Conservation (phyloP, 2,797 vertebrate genomes). For the Notolepis coatsorum region DNA sequence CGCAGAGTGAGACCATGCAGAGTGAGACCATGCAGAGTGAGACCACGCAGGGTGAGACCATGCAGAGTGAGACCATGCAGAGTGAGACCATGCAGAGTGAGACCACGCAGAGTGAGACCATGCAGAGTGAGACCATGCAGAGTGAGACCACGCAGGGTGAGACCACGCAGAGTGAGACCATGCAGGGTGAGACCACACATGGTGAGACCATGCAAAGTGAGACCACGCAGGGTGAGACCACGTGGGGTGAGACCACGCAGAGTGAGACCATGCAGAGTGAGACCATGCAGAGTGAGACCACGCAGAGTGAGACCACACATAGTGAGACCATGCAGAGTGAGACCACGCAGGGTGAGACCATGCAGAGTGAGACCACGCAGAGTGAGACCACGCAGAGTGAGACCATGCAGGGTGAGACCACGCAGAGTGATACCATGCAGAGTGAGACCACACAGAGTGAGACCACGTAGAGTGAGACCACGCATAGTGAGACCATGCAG, state of each 20-base stretch:
- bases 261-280: slow-evolving; percentile 42
- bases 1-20: slow-evolving; percentile 28
- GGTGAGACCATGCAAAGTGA: too few species aligned
- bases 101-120: slow-evolving; percentile 34
- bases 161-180: too few species aligned
- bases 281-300: slow-evolving; percentile 34
- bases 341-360: too few species aligned
- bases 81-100: slow-evolving; percentile 42
- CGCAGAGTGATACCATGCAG: slow-evolving; percentile 43
- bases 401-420: slow-evolving; percentile 34
- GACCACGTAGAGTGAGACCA: slow-evolving; percentile 34
- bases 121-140: too few species aligned
- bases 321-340: slow-evolving; percentile 36
- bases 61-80: slow-evolving; percentile 43
- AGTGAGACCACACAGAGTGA: slow-evolving; percentile 43
- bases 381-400: too few species aligned
- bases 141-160: slow-evolving; percentile 36
- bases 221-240: slow-evolving; percentile 35
- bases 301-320: too few species aligned
- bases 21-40: too few species aligned
- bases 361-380: slow-evolving; percentile 28
- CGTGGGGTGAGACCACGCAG: slow-evolving; percentile 43
- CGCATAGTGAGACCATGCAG: too few species aligned
- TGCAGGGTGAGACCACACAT: slow-evolving; percentile 28
- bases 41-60: slow-evolving; percentile 35